Percentiles rank a stretch among this genome's conserved stretches.
Evolutionary conservation across 2,113 vertebrate genomes (phyloP).

Genomic region (Pontoporia blainvillei): DNA sequence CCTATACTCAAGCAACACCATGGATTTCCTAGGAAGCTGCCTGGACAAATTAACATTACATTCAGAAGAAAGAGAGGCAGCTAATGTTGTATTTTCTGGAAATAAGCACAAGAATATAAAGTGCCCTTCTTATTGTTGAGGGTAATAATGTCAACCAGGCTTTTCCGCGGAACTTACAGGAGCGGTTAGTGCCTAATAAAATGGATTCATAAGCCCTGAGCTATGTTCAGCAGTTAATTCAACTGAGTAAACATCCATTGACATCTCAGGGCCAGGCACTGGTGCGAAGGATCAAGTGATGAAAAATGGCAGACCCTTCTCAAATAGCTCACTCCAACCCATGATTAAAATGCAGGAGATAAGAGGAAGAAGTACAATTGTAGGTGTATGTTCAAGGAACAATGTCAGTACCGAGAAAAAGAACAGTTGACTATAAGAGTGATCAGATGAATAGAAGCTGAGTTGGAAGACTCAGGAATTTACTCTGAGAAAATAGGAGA

Average conservation of each 20-base stretch:
- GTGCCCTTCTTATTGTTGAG: background rate
- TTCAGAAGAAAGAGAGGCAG: background rate
- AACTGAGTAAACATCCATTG: background rate
- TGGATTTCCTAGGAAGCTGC: background rate
- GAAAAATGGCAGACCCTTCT: background rate
- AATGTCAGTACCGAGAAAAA: background rate
- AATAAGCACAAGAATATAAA: background rate
- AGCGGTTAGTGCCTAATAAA: background rate
- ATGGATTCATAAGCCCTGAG: background rate
- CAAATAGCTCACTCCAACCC: background rate
- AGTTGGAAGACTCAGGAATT: background rate
- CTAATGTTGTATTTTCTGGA: background rate
- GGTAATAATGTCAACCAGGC: background rate
- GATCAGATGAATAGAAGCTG: background rate
- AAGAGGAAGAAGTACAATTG: fast-evolving
- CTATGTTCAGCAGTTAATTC: background rate
- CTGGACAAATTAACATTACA: background rate
- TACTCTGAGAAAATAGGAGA: background rate
- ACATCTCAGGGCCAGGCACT: background rate
- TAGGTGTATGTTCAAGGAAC: background rate
- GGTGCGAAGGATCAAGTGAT: too few relatives aligned
- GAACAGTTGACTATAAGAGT: background rate
- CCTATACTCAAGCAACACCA: background rate
- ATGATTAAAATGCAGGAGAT: background rate
- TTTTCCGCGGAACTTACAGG: background rate